A percentile compares a stretch with the other conserved stretches of the same genome.
phyloP scores from a whole-genome alignment of 2,888 invertebrate species.

The Phaedon cochleariae region DNA sequence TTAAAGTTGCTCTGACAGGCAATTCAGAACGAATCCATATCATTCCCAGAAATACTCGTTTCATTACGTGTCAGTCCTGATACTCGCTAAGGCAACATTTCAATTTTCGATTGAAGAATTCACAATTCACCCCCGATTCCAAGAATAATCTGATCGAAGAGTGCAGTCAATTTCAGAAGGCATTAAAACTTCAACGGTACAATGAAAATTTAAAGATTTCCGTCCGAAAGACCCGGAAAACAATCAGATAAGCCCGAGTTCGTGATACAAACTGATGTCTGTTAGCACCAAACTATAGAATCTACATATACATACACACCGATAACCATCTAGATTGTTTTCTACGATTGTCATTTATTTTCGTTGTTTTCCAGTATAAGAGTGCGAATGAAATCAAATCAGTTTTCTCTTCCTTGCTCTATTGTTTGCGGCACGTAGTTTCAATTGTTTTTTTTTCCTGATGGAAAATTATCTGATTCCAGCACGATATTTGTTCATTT shows the following conservation, averaged over 20 bases:
- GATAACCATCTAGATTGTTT: constrained; percentile 43
- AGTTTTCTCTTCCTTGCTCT: constrained; percentile 45
- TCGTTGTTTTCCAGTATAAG: no score
- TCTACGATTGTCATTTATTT: constrained; percentile 41
- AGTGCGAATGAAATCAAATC: constrained; percentile 49
- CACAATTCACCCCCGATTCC: neutral
- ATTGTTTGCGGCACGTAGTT: constrained; percentile 36
- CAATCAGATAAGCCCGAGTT: constrained; percentile 39
- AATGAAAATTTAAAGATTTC: constrained; percentile 35
- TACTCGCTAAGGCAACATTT: neutral
- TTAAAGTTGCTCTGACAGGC: neutral
- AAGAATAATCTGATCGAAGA: neutral
- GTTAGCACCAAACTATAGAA: constrained; percentile 46
- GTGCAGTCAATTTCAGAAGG: neutral
- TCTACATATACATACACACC: constrained; percentile 42
- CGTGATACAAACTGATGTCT: constrained; percentile 45
- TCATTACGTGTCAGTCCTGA: neutral
- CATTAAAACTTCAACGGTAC: constrained; percentile 28
- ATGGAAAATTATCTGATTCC: constrained; percentile 41
- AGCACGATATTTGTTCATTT: constrained; percentile 51
- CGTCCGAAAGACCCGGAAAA: constrained; percentile 28
- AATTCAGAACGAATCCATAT: neutral
- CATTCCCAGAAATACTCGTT: neutral
- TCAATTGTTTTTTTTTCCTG: constrained; percentile 29
- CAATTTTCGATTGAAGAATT: neutral